Conservation (phyloP, 2,113 vertebrate species). For the Pteruthius melanotis region DNA sequence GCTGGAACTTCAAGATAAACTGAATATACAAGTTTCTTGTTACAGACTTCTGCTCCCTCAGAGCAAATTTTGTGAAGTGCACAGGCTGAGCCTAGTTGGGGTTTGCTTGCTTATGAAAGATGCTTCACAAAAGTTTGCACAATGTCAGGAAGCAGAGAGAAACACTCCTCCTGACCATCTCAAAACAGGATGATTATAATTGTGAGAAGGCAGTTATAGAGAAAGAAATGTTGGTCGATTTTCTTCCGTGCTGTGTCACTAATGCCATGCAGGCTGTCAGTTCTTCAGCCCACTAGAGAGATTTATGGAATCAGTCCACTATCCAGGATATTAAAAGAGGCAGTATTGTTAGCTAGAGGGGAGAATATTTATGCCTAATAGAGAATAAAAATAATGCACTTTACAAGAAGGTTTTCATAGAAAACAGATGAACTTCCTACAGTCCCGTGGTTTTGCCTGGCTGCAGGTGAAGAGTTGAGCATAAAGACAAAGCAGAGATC, state of each 20-base stretch:
- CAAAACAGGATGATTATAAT: background rate
- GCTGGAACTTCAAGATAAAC: background rate
- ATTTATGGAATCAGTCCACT: slow-evolving; percentile 80
- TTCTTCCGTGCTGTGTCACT: slow-evolving; percentile 20
- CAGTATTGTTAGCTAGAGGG: slow-evolving; percentile 58
- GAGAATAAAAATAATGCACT: slow-evolving; percentile 81
- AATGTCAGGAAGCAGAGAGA: background rate
- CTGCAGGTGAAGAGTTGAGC: background rate
- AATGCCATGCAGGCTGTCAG: slow-evolving; percentile 56
- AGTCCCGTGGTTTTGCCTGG: background rate
- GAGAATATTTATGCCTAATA: slow-evolving; percentile 63
- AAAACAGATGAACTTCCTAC: slow-evolving; percentile 57
- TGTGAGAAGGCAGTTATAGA: slow-evolving; percentile 2
- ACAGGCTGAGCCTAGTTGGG: background rate
- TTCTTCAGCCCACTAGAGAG: slow-evolving; percentile 68
- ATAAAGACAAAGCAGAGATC: background rate
- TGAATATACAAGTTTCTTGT: background rate
- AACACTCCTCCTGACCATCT: background rate
- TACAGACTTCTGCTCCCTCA: background rate
- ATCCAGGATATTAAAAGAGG: slow-evolving; percentile 68
- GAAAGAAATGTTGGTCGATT: slow-evolving; percentile 22
- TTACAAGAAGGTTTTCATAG: slow-evolving; percentile 69
- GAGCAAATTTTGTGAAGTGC: background rate
- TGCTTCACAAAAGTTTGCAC: background rate
- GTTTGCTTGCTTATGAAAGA: background rate